A percentile compares a stretch with the other conserved stretches of the same genome.
phyloP scores from a whole-genome alignment of 2,797 vertebrate genomes.

The Sparus aurata region DNA sequence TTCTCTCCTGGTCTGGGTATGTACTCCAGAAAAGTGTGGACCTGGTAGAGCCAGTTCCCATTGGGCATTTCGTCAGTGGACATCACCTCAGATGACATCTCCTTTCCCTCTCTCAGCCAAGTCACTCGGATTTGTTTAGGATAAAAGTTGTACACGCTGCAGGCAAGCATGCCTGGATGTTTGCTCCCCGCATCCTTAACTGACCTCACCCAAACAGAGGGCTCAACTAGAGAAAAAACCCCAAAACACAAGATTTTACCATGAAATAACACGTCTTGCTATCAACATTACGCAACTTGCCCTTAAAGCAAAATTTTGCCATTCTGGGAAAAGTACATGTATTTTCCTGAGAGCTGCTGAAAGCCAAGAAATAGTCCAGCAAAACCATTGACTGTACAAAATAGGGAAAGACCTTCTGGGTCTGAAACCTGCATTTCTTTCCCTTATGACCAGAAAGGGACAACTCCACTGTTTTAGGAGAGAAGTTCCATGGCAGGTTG shows the following conservation, averaged over 20 bases:
- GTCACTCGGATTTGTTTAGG: conserved; percentile 77
- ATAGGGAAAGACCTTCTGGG: too few species aligned
- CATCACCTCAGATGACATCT: conserved; percentile 46
- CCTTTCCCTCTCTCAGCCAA: conserved; percentile 77
- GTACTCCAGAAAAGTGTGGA: conserved; percentile 74
- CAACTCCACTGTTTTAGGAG: too few species aligned
- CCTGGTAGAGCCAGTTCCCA: conserved; percentile 86
- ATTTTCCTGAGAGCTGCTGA: too few species aligned
- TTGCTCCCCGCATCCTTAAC: conserved; percentile 28
- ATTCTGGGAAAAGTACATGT: too few species aligned
- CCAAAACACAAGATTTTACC: not conserved
- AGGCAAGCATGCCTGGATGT: conserved; percentile 72
- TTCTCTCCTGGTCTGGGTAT: conserved; percentile 75
- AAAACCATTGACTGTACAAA: too few species aligned
- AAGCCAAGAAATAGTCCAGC: too few species aligned
- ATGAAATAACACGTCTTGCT: not conserved
- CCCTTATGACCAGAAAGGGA: too few species aligned
- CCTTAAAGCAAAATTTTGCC: too few species aligned
- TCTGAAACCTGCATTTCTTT: too few species aligned
- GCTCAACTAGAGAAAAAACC: conserved; percentile 58
- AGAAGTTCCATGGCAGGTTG: too few species aligned
- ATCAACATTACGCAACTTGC: too few species aligned
- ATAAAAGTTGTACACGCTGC: conserved; percentile 83
- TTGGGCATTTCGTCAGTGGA: conserved; percentile 66
- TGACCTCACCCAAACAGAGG: conserved; percentile 65